Evolutionary conservation across 2,113 vertebrate genomes (phyloP).

Genomic region (Leptosomus discolor): DNA sequence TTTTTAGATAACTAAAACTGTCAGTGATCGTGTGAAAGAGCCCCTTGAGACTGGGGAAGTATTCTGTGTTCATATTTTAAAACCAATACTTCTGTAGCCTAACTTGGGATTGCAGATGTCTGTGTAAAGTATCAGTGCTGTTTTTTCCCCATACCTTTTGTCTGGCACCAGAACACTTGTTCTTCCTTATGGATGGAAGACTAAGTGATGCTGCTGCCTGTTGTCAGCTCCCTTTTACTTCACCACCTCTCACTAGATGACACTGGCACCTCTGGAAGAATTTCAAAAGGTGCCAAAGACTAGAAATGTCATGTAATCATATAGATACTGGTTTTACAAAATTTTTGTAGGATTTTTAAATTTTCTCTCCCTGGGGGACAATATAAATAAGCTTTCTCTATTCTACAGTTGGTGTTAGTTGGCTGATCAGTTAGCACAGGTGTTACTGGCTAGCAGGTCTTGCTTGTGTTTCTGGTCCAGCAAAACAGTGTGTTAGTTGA

Average conservation of each 20-base stretch:
- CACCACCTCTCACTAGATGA: not conserved
- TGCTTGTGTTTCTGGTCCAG: not conserved
- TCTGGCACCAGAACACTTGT: not conserved
- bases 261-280: not conserved
- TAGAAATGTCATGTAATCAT: not conserved
- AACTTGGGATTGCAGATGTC: not conserved
- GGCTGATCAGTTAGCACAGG: not conserved
- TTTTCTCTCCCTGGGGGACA: not conserved
- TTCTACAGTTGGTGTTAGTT: not conserved
- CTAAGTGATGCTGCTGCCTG: not conserved
- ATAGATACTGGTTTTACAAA: rapidly evolving
- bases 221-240: not conserved
- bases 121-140: not conserved
- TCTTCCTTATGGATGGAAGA: not conserved
- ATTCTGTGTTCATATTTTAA: not conserved
- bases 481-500: not conserved
- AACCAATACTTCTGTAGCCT: not conserved
- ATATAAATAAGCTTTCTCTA: not conserved
- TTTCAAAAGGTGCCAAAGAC: not conserved
- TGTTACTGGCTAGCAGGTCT: not conserved
- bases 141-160: not conserved
- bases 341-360: not conserved
- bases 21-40: not conserved
- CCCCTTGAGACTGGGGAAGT: not conserved
- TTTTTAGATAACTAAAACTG: not conserved